phyloP scores from a whole-genome alignment of 2,797 vertebrate species.

The Sternarchorhynchus goeldii region DNA sequence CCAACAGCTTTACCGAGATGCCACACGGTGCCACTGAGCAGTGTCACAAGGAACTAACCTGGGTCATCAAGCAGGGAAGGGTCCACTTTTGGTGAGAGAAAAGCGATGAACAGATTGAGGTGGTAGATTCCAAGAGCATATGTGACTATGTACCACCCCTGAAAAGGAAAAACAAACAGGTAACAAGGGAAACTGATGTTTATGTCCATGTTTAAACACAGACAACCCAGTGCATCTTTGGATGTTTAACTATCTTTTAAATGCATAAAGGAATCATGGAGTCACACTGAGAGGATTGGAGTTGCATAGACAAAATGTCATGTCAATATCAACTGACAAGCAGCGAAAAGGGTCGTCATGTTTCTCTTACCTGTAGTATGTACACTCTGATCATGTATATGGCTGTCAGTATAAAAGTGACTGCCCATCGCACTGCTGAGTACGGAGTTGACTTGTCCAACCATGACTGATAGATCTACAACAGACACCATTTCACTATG shows the following conservation, averaged over 20 bases:
- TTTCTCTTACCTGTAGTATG: conserved; percentile 88
- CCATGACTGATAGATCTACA: conserved; percentile 96
- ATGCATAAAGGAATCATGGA: not conserved
- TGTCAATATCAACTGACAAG: not conserved
- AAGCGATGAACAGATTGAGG: conserved; percentile 99
- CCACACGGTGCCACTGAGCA: not conserved
- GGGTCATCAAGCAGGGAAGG: conserved; percentile 96
- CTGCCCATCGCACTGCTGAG: conserved; percentile 87
- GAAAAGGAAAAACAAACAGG: conserved; percentile 54
- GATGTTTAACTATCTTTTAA: not conserved
- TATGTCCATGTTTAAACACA: not conserved
- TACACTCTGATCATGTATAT: conserved; percentile 99
- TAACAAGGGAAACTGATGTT: conserved; percentile 5
- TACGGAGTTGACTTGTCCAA: conserved; percentile 98
- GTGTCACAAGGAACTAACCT: conserved; percentile 74
- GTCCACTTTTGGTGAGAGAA: conserved; percentile 99
- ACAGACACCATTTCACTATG: conserved; percentile 24
- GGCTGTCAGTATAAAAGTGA: conserved; percentile 87
- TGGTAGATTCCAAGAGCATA: conserved; percentile 99
- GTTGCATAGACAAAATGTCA: not conserved
- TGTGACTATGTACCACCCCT: conserved; percentile 99
- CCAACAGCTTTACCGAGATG: no score
- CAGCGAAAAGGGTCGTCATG: not conserved
- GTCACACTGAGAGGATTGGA: not conserved
- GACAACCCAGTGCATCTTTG: not conserved